phyloP scores from a whole-genome alignment of 2,113 vertebrate genomes.

The Sinocyclocheilus maitianheensis region DNA sequence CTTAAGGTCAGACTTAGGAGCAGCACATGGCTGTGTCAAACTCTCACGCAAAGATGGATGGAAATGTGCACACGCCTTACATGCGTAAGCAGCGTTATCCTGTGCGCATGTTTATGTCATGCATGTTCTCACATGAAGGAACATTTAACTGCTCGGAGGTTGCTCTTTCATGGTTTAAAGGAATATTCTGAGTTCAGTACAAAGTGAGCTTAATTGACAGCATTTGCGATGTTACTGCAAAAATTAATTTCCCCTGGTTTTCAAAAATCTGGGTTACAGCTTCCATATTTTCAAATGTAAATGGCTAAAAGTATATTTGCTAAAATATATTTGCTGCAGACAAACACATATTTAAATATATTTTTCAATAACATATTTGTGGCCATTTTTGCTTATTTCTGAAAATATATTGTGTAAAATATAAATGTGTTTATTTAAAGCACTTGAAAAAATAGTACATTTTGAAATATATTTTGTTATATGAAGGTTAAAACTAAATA shows the following conservation, averaged over 20 bases:
- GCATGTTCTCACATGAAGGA: neutral
- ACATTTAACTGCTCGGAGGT: neutral
- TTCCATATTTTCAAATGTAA: too few species aligned
- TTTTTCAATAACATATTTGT: too few species aligned
- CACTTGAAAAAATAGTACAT: too few species aligned
- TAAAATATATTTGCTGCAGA: too few species aligned
- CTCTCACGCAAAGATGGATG: conserved; percentile 19
- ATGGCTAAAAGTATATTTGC: too few species aligned
- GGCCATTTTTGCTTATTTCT: too few species aligned
- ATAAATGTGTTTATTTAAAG: too few species aligned
- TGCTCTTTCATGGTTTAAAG: neutral
- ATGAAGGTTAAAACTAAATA: too few species aligned
- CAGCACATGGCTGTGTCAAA: conserved; percentile 34
- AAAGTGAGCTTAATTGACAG: neutral
- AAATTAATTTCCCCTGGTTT: neutral
- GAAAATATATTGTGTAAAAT: too few species aligned
- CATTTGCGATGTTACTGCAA: neutral
- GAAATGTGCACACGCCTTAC: conserved; percentile 23
- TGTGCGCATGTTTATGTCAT: conserved; percentile 1
- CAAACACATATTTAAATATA: too few species aligned
- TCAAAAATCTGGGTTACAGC: neutral
- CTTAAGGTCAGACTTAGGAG: conserved; percentile 37
- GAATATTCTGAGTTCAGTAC: neutral
- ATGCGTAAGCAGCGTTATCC: conserved; percentile 25
- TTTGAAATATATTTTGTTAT: too few species aligned